Evolutionary conservation across 2,797 vertebrate species (phyloP).

Genomic region (Denticeps clupeoides): DNA sequence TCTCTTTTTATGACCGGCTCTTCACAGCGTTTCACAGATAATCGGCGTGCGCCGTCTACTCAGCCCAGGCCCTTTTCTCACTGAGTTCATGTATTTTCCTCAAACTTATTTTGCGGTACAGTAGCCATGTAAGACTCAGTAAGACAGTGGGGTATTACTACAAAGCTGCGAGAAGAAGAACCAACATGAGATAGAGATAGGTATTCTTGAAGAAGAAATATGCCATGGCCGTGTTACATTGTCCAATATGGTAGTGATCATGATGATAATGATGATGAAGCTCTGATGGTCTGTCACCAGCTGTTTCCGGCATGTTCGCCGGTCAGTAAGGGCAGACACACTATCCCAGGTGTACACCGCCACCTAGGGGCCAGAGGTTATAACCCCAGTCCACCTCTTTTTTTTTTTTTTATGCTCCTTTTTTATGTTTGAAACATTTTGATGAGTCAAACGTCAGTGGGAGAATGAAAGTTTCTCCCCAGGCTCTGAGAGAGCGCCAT

Average conservation of each 20-base stretch:
- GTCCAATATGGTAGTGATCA: neutral
- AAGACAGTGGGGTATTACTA: too few relatives aligned
- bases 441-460: conserved; percentile 40
- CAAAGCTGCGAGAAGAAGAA: too few relatives aligned
- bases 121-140: too few relatives aligned
- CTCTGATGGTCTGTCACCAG: neutral
- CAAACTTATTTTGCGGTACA: too few relatives aligned
- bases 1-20: neutral
- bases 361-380: conserved; percentile 20
- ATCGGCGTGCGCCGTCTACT: too few relatives aligned
- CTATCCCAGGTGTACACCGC: conserved; percentile 10
- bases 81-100: too few relatives aligned
- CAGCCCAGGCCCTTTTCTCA: too few relatives aligned
- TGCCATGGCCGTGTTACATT: neutral
- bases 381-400: conserved; percentile 4
- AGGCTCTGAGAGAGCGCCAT: conserved; percentile 17
- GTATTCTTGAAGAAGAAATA: too few relatives aligned
- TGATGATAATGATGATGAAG: neutral
- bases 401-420: too few relatives aligned
- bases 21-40: too few relatives aligned
- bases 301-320: neutral
- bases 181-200: too few relatives aligned
- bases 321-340: neutral
- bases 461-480: conserved; percentile 34
- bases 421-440: too few relatives aligned